Evolutionary conservation across 2,797 vertebrate species (phyloP).

Genomic region (Urocyon cinereoargenteus): DNA sequence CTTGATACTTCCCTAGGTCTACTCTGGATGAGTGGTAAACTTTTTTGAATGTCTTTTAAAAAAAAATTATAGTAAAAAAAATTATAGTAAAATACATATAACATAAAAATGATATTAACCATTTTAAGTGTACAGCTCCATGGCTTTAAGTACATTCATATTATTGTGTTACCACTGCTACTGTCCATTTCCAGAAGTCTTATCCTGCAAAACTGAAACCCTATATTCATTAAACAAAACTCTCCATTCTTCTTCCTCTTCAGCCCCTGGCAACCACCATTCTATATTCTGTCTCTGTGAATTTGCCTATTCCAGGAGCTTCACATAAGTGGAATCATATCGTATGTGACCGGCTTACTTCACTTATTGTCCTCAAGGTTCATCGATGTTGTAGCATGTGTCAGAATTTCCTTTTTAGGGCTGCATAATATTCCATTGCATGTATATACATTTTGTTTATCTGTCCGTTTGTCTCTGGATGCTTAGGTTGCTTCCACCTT

Average conservation of each 20-base stretch:
- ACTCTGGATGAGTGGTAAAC: neutral
- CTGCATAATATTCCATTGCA: neutral
- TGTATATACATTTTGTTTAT: neutral
- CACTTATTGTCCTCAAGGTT: constrained; percentile 3
- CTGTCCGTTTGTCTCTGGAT: neutral
- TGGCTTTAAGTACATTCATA: neutral
- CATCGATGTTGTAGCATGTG: neutral
- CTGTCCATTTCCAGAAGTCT: neutral
- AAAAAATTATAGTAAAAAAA: neutral
- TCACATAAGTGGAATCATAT: neutral
- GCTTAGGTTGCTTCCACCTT: neutral
- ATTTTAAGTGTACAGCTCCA: neutral
- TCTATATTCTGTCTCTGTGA: neutral
- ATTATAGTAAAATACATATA: neutral
- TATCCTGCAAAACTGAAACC: constrained; percentile 11
- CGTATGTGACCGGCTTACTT: neutral
- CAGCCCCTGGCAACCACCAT: neutral
- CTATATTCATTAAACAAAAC: neutral
- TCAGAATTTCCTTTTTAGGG: neutral
- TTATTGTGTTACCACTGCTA: neutral
- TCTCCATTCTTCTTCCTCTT: neutral
- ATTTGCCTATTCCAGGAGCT: neutral
- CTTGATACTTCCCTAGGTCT: neutral
- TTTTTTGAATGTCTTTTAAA: neutral
- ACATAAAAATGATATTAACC: neutral